Evolutionary conservation across 2,888 invertebrate genomes (phyloP).

Genomic region (Crossocerus cetratus): DNA sequence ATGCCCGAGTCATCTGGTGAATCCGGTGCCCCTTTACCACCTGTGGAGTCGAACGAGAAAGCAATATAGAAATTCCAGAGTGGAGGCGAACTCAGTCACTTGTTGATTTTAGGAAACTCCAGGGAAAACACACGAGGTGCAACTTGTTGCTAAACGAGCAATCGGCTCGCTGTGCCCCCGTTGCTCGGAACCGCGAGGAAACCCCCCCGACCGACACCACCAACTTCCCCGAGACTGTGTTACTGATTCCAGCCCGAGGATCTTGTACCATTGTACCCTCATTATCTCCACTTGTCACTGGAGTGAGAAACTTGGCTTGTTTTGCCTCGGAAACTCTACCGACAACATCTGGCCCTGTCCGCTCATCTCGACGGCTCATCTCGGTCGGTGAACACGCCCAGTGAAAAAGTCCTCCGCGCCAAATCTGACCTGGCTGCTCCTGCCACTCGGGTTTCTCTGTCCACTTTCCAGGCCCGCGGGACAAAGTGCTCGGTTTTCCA

Average conservation of each 20-base stretch:
- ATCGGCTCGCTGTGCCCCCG: constrained; percentile 5
- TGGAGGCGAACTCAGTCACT: constrained; percentile 64
- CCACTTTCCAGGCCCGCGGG: no score
- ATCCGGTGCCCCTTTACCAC: constrained; percentile 61
- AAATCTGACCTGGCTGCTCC: no score
- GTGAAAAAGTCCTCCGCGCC: no score
- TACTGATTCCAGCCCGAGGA: constrained; percentile 7
- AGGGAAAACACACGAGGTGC: constrained; percentile 59
- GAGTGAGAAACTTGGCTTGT: no score
- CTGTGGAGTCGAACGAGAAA: constrained; percentile 66
- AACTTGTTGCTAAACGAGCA: constrained; percentile 69
- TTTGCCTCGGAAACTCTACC: no score
- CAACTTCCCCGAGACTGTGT: background rate
- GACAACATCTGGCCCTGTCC: no score
- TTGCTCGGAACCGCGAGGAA: background rate
- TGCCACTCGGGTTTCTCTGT: no score
- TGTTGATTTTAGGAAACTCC: constrained; percentile 70
- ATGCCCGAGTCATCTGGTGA: background rate
- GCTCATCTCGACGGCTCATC: no score
- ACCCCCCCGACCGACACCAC: background rate
- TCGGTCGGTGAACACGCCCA: no score
- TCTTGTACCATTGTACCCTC: constrained; percentile 11
- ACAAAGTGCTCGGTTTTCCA: no score
- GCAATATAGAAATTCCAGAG: constrained; percentile 68
- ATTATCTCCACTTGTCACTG: constrained; percentile 9